Percentiles rank a stretch among this genome's conserved stretches.
Conservation (phyloP, 2,888 invertebrate genomes). For the Agrochola macilenta region DNA sequence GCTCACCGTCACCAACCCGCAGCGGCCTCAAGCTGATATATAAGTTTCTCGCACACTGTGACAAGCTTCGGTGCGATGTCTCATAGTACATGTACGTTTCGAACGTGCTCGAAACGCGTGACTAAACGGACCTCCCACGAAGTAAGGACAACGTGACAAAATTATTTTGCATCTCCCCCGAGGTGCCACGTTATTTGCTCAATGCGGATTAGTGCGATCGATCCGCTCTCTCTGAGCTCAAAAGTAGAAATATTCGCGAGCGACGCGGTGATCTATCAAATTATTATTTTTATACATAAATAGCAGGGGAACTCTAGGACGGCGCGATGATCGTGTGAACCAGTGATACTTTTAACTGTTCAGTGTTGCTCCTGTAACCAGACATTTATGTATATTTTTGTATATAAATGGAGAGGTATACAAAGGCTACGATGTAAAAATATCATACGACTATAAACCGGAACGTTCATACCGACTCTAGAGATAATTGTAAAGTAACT, state of each 20-base stretch:
- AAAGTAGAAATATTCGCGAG: slow-evolving; percentile 67
- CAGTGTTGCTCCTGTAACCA: slow-evolving; percentile 75
- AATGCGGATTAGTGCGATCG: slow-evolving; percentile 69
- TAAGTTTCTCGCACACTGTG: slow-evolving; percentile 14
- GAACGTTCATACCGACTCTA: slow-evolving; percentile 75
- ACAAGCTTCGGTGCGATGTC: slow-evolving; percentile 7
- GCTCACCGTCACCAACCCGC: slow-evolving; percentile 75
- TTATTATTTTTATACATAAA: slow-evolving; percentile 84
- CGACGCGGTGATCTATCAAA: slow-evolving; percentile 76
- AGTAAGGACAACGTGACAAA: slow-evolving; percentile 28
- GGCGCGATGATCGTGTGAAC: slow-evolving; percentile 69
- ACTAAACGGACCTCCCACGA: slow-evolving; percentile 3
- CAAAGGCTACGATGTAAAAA: slow-evolving; percentile 84
- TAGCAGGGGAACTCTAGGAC: slow-evolving; percentile 69
- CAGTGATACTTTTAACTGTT: slow-evolving; percentile 76
- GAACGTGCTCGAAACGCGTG: not conserved
- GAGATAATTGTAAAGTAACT: slow-evolving; percentile 78
- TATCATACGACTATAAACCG: slow-evolving; percentile 81
- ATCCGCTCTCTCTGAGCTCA: slow-evolving; percentile 70
- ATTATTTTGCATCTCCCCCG: slow-evolving; percentile 30
- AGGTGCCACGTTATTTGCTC: slow-evolving; percentile 72
- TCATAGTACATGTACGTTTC: slow-evolving; percentile 8
- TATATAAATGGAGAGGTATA: slow-evolving; percentile 87
- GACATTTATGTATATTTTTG: slow-evolving; percentile 89
- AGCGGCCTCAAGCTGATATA: slow-evolving; percentile 67